Evolutionary conservation across 2,797 vertebrate species (phyloP), one percentile per base, ranked within the genome.

Genomic region (Gambelia wislizenii): DNA sequence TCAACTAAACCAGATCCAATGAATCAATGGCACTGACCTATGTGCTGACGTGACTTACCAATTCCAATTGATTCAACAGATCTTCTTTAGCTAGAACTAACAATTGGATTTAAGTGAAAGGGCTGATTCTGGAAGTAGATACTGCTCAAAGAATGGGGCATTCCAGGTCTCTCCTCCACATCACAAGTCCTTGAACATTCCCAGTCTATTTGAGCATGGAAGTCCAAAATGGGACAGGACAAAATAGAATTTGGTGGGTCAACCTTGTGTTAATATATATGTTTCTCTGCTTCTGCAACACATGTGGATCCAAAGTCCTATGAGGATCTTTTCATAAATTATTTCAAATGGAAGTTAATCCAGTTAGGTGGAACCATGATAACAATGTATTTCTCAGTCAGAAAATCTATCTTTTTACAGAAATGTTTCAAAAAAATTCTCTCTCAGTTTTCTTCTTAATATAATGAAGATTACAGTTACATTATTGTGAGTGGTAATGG

Each of bases 391-490:
- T 42, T 72, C 86, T 87, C 2, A 30, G 85, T 92, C 85, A 81
- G 80, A 2, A 5, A 64, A 22, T n/a, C n/a, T n/a, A 81, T 80
- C 33, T 70, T 64, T 25, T 39, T 2, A 14, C 12, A 81, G 5
- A 70, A 52, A 6, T 10, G 81, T 87, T 78, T 91, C 84, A 16
- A 84, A n/a, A 49, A 42, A 89, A 92, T 49, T 3, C 33, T 76
- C 88, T 84, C 2, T 81, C 59, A 64, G 67, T 87, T 89, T 90
- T 70, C 16, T 52, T 81, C 27, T 86, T n/a, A 85, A 92, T 91
- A 85, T 67, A 92, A 92, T 86, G 76, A 93, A 92, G 84, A 86
- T 36, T 13, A 22, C 87, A 87, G 86, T 90, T 83, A 70, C 0
- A 76, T 13, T 27, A 90, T 91, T 91, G 84, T 64, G 52, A 69